phyloP scores from a whole-genome alignment of 2,888 invertebrate genomes.

The Elysia crispata region DNA sequence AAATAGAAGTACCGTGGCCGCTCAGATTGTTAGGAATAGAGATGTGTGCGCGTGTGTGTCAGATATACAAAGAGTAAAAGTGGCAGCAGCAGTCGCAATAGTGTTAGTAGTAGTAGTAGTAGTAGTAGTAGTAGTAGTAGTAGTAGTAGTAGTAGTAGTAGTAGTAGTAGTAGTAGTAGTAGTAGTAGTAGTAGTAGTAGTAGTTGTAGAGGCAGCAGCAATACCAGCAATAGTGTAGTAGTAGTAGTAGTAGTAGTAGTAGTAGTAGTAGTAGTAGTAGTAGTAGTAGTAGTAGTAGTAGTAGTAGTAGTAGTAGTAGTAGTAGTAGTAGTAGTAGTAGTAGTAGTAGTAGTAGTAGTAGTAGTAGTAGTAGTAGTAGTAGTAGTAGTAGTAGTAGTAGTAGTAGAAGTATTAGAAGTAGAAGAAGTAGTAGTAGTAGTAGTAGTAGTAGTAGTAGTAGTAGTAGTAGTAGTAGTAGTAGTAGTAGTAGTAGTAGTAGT shows the following conservation, averaged over 20 bases:
- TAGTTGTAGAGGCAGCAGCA: slow-evolving; percentile 9
- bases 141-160: slow-evolving; percentile 26
- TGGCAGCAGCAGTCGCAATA: too few relatives aligned
- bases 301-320: slow-evolving; percentile 18
- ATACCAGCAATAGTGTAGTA: slow-evolving; percentile 7
- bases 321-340: slow-evolving; percentile 18
- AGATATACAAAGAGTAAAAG: too few relatives aligned
- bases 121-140: background rate
- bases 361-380: slow-evolving; percentile 15
- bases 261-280: slow-evolving; percentile 15
- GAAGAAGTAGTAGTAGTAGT: too few relatives aligned
- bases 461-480: slow-evolving; percentile 18
- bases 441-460: slow-evolving; percentile 22
- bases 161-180: slow-evolving; percentile 26
- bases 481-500: slow-evolving; percentile 18
- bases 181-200: slow-evolving; percentile 28
- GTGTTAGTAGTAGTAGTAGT: too few relatives aligned
- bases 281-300: slow-evolving; percentile 24
- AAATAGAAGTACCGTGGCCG: too few relatives aligned
- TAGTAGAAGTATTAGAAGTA: too few relatives aligned
- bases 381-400: slow-evolving; percentile 21
- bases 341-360: slow-evolving; percentile 17
- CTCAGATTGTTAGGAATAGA: too few relatives aligned
- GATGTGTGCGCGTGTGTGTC: too few relatives aligned
- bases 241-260: slow-evolving; percentile 15